A percentile compares a stretch with the other conserved stretches of the same genome.
Conservation (phyloP, 2,888 invertebrate species). For the Coenonympha glycerion region DNA sequence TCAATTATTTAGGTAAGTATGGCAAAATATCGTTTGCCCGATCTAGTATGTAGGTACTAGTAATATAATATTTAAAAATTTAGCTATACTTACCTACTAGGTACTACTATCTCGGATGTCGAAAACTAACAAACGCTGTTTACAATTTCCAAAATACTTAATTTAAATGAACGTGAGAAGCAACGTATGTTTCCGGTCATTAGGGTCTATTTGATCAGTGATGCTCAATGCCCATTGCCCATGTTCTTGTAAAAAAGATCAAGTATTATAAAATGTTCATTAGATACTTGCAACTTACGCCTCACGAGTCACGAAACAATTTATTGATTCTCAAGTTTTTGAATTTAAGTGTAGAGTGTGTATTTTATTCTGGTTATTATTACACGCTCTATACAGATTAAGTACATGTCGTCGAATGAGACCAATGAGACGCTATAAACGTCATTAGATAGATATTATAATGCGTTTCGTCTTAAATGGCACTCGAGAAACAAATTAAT, state of each 20-base stretch:
- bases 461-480: constrained; percentile 25
- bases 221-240: constrained; percentile 5
- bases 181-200: constrained; percentile 22
- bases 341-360: constrained; percentile 22
- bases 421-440: constrained; percentile 22
- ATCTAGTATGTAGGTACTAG: no score
- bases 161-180: constrained; percentile 12
- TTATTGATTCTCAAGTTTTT: constrained; percentile 20
- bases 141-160: constrained; percentile 7
- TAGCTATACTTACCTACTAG: no score
- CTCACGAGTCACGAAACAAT: no score
- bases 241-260: constrained; percentile 12
- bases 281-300: constrained; percentile 9
- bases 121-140: constrained; percentile 10
- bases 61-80: no score
- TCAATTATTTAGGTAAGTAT: no score
- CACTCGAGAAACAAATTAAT: constrained; percentile 28
- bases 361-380: constrained; percentile 24
- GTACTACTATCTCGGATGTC: neutral
- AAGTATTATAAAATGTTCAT: constrained; percentile 15
- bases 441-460: constrained; percentile 28
- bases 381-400: constrained; percentile 26
- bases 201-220: constrained; percentile 20
- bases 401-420: constrained; percentile 23
- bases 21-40: no score